phyloP scores from a whole-genome alignment of 2,797 vertebrate genomes.

The Schizothorax lantsangensis region DNA sequence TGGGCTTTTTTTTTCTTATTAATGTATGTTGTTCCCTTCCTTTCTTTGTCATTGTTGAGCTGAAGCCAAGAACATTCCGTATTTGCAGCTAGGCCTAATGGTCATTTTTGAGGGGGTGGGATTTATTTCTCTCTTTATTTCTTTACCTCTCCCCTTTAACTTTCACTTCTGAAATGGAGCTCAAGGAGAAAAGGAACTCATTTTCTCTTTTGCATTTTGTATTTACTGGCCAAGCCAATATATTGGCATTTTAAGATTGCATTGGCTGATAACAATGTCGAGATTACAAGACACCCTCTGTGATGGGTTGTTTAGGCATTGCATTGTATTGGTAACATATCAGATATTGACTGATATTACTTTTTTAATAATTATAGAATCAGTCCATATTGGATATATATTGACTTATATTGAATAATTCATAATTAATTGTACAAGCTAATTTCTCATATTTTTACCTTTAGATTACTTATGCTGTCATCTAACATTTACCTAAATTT shows the following conservation, averaged over 20 bases:
- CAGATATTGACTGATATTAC: neutral
- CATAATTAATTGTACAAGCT: too few relatives aligned
- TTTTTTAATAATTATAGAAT: neutral
- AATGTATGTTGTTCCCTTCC: conserved; percentile 76
- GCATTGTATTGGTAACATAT: neutral
- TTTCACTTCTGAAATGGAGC: conserved; percentile 63
- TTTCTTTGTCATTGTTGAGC: conserved; percentile 80
- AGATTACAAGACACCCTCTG: neutral
- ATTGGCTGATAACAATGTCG: neutral
- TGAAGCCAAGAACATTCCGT: conserved; percentile 82
- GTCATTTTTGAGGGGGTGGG: conserved; percentile 74
- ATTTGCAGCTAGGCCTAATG: conserved; percentile 79
- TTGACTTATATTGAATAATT: neutral
- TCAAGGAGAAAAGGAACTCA: conserved; percentile 62
- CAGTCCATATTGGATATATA: neutral
- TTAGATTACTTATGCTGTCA: neutral
- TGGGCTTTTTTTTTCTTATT: conserved; percentile 56
- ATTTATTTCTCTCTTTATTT: conserved; percentile 26
- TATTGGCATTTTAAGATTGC: neutral
- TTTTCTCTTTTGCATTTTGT: neutral
- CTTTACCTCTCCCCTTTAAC: conserved; percentile 32
- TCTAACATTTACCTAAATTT: neutral
- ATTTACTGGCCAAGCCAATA: neutral
- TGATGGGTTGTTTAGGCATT: neutral
- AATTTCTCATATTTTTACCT: neutral